Evolutionary conservation across 2,113 vertebrate genomes (phyloP), one percentile per base, ranked within the genome.

Genomic region (Hypomesus transpacificus): DNA sequence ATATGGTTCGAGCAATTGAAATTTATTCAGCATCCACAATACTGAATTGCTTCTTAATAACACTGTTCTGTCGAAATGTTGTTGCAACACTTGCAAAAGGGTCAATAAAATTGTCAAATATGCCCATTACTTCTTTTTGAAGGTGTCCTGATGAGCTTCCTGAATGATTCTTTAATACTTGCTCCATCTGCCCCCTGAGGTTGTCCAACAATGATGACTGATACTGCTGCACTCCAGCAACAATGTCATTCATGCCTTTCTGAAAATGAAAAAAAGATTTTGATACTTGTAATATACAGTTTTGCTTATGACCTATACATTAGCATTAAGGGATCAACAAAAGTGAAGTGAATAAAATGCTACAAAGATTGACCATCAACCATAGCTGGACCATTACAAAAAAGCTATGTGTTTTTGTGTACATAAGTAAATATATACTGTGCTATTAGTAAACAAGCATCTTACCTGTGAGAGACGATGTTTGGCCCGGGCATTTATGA

Each of bases 141-240:
- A 77, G 64, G 11, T 75, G 64, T 59, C 65, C 26, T 14, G 50
- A 68, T 53, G 60, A 66, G 60, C 34, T 54, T 79, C 21, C 76
- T 1, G n/a, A 72, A 57, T 81, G 74, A 28, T 69, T 77, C 56
- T 79, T 39, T 58, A 79, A 28, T 1, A 18, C 65, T 39, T 18
- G 26, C 57, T 66, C 51, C 59, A 69, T 75, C 59, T 77, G 66
- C 22, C 51, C 75, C 50, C 34, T 22, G 2, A 74, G 8, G n/a
- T 68, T 73, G 76, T 58, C 28, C 81, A 83, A 1, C 21, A 83
- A 52, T 69, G 76, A 81, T 31, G 59, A 78, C 20, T 77, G 77
- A 24, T 82, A 82, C 68, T 75, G 71, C 68, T 83, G 77, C 14
- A 80, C 74, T 3, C 59, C 50, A 26, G 66, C 21, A 39, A 73